A percentile compares a stretch with the other conserved stretches of the same genome.
Conservation (phyloP, 2,113 vertebrate genomes). For the Hemibagrus wyckioides region DNA sequence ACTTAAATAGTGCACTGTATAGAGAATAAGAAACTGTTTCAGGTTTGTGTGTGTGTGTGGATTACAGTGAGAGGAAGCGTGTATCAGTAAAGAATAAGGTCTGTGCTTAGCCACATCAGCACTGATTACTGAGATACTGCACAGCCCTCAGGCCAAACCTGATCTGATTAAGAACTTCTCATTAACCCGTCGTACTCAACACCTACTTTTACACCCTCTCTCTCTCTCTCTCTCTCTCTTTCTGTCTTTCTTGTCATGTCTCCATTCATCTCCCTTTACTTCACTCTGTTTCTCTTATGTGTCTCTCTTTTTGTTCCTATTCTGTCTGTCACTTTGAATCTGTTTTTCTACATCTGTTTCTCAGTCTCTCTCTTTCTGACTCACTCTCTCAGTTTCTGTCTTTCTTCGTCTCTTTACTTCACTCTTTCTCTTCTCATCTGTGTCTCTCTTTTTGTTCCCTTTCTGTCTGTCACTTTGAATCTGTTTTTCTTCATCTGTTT, state of each 20-base stretch:
- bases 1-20: not conserved
- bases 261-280: not conserved
- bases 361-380: not conserved
- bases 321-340: not conserved
- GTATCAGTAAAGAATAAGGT: conserved; percentile 20
- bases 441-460: not conserved
- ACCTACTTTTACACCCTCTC: conserved; percentile 16
- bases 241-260: not conserved
- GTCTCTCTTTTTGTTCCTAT: not conserved
- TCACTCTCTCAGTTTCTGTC: rapidly evolving
- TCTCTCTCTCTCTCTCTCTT: not conserved
- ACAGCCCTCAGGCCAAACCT: conserved; percentile 31
- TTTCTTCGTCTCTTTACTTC: not conserved
- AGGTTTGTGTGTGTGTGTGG: not conserved
- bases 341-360: not conserved
- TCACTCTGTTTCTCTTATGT: not conserved
- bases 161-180: conserved; percentile 43
- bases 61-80: not conserved
- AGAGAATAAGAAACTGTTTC: not conserved
- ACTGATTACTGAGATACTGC: conserved; percentile 8
- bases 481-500: not conserved
- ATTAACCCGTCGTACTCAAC: conserved; percentile 20
- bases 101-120: conserved; percentile 32
- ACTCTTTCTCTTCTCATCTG: not conserved
- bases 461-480: not conserved